Conservation (phyloP, 2,797 vertebrate species). For the Fringilla coelebs region DNA sequence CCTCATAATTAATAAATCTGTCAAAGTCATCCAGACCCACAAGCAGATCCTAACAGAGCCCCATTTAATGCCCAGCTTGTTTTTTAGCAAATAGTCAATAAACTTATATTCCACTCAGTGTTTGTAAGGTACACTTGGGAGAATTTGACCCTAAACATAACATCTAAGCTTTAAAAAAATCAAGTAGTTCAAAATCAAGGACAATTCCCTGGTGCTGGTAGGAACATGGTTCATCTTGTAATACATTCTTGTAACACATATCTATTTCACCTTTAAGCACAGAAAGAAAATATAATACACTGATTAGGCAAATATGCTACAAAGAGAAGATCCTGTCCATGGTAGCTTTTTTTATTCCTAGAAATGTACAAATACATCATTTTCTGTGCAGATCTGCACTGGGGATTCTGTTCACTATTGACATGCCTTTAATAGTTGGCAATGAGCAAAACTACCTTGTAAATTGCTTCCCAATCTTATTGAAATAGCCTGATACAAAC, state of each 20-base stretch:
- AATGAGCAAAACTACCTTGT: slow-evolving; percentile 24
- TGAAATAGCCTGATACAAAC: slow-evolving; percentile 41
- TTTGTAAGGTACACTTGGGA: not conserved
- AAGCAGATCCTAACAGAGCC: not conserved
- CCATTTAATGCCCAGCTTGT: not conserved
- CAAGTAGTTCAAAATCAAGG: not conserved
- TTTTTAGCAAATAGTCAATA: not conserved
- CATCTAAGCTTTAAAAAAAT: not conserved
- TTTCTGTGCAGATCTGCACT: not conserved
- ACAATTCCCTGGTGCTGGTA: not conserved
- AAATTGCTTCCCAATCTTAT: slow-evolving; percentile 38
- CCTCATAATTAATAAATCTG: not conserved
- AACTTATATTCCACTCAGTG: not conserved
- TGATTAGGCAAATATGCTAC: not conserved
- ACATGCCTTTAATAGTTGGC: not conserved
- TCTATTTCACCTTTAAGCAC: not conserved
- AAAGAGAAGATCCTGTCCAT: not conserved
- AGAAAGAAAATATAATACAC: not conserved
- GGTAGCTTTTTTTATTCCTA: not conserved
- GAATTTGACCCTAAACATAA: not conserved
- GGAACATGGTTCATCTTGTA: not conserved
- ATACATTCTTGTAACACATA: not conserved
- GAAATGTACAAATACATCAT: not conserved
- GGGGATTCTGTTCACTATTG: not conserved
- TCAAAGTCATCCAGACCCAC: not conserved